Evolutionary conservation across 37 sponge, comb jelly and placozoan genomes (phyloP).

Genomic region (Spongilla lacustris): DNA sequence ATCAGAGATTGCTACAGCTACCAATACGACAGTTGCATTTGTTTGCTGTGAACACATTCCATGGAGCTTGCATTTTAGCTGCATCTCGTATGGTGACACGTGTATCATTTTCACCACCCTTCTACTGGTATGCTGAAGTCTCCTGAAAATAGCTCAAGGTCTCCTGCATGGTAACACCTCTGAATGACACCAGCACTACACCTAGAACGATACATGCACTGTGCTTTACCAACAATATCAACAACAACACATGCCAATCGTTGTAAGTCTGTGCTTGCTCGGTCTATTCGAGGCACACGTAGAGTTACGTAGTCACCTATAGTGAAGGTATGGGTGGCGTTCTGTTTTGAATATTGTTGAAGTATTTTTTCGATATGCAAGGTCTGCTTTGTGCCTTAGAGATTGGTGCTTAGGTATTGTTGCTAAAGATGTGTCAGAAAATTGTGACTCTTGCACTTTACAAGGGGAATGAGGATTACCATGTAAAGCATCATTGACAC

Average conservation of each 20-base stretch:
- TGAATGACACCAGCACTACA: no score
- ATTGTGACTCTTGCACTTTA: no score
- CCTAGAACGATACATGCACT: background rate
- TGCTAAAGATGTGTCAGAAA: no score
- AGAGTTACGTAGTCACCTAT: background rate
- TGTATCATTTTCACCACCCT: conserved; percentile 19
- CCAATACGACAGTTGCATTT: background rate
- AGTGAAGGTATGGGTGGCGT: background rate
- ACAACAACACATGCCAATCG: background rate
- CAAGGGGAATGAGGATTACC: no score
- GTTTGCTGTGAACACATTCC: conserved; percentile 9
- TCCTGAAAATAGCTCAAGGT: background rate
- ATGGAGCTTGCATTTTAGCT: conserved; percentile 4
- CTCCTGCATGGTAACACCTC: background rate
- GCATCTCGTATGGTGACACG: conserved; percentile 2
- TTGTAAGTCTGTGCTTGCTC: background rate
- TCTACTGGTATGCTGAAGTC: conserved; percentile 18
- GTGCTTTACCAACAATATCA: background rate
- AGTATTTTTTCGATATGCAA: no score
- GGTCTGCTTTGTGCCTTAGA: no score
- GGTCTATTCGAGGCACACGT: background rate
- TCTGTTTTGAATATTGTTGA: background rate
- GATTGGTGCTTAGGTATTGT: no score
- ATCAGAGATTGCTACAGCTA: background rate
- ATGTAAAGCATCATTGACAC: no score